Conservation (phyloP, 2,888 invertebrate genomes). For the Sinopyrophorus schimmeli region DNA sequence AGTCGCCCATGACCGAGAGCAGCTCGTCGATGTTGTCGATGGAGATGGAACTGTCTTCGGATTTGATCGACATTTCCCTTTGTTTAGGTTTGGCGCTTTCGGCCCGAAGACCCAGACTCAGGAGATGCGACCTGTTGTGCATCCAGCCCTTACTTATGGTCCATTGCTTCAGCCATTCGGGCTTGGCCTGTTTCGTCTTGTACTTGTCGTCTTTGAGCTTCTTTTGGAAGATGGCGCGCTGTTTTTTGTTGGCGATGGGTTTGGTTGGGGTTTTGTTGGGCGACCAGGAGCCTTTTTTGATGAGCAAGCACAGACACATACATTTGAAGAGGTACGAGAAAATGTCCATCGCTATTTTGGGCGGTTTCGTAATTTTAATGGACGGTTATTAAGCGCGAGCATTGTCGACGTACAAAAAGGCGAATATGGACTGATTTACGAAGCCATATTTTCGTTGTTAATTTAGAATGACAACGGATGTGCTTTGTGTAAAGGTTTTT, state of each 20-base stretch:
- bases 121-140: conserved; percentile 51
- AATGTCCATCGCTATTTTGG: conserved; percentile 32
- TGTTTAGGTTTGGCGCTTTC: conserved; percentile 12
- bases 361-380: too few relatives aligned
- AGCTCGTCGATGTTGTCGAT: conserved; percentile 50
- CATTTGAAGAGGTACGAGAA: conserved; percentile 40
- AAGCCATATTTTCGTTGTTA: conserved; percentile 27
- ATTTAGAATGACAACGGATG: conserved; percentile 30
- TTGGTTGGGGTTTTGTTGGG: conserved; percentile 35
- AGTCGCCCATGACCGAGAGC: conserved; percentile 42
- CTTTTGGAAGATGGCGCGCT: conserved; percentile 31
- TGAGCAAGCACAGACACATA: conserved; percentile 48
- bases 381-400: conserved; percentile 6
- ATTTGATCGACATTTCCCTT: conserved; percentile 7
- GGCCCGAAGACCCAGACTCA: conserved; percentile 40
- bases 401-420: conserved; percentile 16
- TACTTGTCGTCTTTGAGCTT: conserved; percentile 31
- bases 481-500: conserved; percentile 31
- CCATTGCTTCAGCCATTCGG: conserved; percentile 55
- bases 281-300: conserved; percentile 48
- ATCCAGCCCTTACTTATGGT: conserved; percentile 57
- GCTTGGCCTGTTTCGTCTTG: conserved; percentile 31
- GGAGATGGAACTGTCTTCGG: conserved; percentile 44
- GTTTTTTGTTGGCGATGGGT: conserved; percentile 19
- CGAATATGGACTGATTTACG: conserved; percentile 23